Evolutionary conservation across 2,113 vertebrate species (phyloP), one percentile per base, ranked within the genome.

Genomic region (Macrotus californicus): DNA sequence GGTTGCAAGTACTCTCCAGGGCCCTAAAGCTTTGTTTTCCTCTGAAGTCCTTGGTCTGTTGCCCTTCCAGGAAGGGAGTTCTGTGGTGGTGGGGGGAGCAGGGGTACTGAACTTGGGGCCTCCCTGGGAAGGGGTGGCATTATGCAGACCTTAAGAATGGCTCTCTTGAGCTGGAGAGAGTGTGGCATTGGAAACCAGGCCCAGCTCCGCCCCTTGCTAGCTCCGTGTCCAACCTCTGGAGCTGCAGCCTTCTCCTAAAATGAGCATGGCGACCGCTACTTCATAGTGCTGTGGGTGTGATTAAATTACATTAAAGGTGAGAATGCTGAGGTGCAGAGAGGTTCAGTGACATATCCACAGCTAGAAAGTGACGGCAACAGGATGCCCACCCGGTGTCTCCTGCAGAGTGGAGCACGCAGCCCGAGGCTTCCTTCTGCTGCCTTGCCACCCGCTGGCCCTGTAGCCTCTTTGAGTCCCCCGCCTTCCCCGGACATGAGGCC

Each of bases 371-470:
- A n/a, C 41, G 21, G 82, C 36, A 82, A 39, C 39, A 26, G 75
- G 39, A 22, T 70, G 36, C 67, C 39, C 31, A 19, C 54, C 16
- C 1, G 7, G 6, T 69, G 69, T 69, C n/a, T 76, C 24, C 1
- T 11, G 7, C 1, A 5, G 61, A 36, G 56, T 14, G 9, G 41
- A 73, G 36, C 3, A 0, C 31, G 39, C 8, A 34, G 67, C 34
- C 77, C 0, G 0, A 11, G n/a, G 61, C 72, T 39, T 50, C 61
- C 61, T 50, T 36, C 43, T 43, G 50, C 39, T n/a, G 29, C 41
- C 69, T 59, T 1, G 0, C 77, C n/a, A 29, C 48, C 46, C 13
- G 0, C 41, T 31, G 21, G n/a, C 21, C 24, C 6, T 29, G 2
- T 64, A 43, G 26, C 76, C 54, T 22, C 7, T 24, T 14, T 0